These are phyloP conservation scores for Coccyzus lansbergi DNA, from an alignment of 2,797 vertebrate genomes.

Conservation along the genomic window DNA sequence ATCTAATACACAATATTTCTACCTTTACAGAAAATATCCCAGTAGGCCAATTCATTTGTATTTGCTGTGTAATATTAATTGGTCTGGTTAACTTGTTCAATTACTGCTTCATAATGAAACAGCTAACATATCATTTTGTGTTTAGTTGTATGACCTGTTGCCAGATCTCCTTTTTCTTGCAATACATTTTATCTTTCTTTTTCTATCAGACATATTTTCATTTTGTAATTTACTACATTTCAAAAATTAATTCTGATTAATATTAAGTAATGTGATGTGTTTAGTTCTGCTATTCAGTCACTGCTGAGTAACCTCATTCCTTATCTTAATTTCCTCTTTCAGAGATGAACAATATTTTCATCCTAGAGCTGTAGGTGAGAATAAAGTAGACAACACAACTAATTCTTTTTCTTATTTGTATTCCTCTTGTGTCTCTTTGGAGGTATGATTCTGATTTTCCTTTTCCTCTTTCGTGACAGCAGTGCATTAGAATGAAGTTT, in stretches of 20 bases:
- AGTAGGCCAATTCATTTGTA: not conserved
- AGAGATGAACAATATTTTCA: conserved; percentile 3
- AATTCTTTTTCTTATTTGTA: conserved; percentile 43
- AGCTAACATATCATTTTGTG: not conserved
- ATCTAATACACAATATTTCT: not conserved
- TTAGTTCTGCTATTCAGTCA: not conserved
- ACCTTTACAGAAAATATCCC: not conserved
- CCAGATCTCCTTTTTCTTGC: not conserved
- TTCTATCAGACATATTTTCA: not conserved
- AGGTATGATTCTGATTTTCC: conserved; percentile 9
- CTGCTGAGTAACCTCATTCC: not conserved
- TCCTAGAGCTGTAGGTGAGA: not conserved
- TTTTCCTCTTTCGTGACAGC: conserved; percentile 21
- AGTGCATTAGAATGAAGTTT: not conserved
- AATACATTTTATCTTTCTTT: not conserved
- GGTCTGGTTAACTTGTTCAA: not conserved
- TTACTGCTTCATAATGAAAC: not conserved
- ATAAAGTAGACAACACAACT: not conserved
- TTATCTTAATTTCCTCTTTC: not conserved
- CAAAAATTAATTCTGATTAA: not conserved
- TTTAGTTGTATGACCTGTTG: not conserved
- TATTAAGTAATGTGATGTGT: not conserved
- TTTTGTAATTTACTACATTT: not conserved
- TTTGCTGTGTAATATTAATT: not conserved
- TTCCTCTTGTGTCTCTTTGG: conserved; percentile 14